Conservation (phyloP, 2,797 vertebrate species). For the Gorsachius magnificus region DNA sequence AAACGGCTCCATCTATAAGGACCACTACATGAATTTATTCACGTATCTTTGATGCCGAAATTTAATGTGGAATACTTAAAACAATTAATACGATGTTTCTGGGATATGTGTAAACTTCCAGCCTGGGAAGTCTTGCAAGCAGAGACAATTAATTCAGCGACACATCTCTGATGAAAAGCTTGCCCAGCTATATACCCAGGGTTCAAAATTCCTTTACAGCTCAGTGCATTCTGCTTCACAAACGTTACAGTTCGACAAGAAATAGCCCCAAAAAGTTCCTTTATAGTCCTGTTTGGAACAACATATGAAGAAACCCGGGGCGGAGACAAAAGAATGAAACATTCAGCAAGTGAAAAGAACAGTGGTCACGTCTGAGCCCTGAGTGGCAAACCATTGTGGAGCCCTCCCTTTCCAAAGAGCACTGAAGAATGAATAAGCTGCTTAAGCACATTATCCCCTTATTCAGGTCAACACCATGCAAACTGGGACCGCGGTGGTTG, state of each 20-base stretch:
- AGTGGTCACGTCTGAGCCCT: slow-evolving; percentile 37
- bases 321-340: slow-evolving; percentile 43
- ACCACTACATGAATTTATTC: background rate
- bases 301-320: slow-evolving; percentile 16
- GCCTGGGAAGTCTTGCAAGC: background rate
- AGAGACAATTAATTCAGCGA: slow-evolving; percentile 49
- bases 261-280: slow-evolving; percentile 48
- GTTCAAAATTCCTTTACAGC: slow-evolving; percentile 64
- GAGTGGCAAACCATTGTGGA: slow-evolving; percentile 52
- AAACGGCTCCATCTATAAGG: background rate
- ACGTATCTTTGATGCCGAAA: background rate
- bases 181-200: background rate
- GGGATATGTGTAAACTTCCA: background rate
- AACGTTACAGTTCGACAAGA: slow-evolving; percentile 45
- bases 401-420: slow-evolving; percentile 22
- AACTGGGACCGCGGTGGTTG: background rate
- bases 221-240: slow-evolving; percentile 55
- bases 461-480: slow-evolving; percentile 66
- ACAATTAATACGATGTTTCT: background rate
- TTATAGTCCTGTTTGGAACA: slow-evolving; percentile 34
- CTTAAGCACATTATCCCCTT: slow-evolving; percentile 64
- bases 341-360: slow-evolving; percentile 61
- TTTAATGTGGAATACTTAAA: background rate
- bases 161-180: slow-evolving; percentile 34
- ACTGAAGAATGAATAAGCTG: slow-evolving; percentile 62